These are phyloP conservation scores for Nicator chloris DNA, from an alignment of 2,113 vertebrate genomes.

Conservation along the genomic window DNA sequence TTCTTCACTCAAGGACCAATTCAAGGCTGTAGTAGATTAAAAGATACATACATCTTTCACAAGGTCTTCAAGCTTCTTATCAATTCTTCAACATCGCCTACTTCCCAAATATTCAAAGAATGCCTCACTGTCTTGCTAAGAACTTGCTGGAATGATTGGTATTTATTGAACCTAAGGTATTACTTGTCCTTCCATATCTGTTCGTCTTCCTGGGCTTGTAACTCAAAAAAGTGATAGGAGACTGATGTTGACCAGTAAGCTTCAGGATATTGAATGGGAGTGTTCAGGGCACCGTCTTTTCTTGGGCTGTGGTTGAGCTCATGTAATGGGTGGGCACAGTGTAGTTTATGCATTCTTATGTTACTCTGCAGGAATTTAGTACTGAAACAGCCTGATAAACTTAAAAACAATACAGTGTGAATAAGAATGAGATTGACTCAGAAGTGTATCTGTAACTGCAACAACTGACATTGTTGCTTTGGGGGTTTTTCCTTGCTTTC, in stretches of 20 bases:
- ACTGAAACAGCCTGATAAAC: neutral
- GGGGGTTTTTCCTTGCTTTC: neutral
- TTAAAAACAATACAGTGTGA: neutral
- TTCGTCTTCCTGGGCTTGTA: neutral
- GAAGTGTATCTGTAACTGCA: neutral
- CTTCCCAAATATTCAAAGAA: neutral
- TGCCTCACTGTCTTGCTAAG: neutral
- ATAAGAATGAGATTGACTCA: neutral
- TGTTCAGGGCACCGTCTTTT: neutral
- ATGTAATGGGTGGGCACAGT: accelerated
- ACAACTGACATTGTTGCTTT: neutral
- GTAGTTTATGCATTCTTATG: neutral
- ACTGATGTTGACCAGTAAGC: neutral
- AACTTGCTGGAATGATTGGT: neutral
- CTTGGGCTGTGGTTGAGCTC: neutral
- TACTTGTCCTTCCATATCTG: neutral
- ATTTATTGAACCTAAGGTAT: neutral
- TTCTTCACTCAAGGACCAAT: neutral
- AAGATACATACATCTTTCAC: neutral
- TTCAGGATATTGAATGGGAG: neutral
- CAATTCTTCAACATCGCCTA: accelerated
- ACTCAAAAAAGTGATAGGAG: neutral
- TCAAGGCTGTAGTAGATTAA: neutral
- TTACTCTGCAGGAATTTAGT: neutral
- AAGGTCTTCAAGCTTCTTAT: neutral